These are phyloP conservation scores for Drosophila colorata DNA, from an alignment of 2,888 invertebrate species.

Conservation along the genomic window DNA sequence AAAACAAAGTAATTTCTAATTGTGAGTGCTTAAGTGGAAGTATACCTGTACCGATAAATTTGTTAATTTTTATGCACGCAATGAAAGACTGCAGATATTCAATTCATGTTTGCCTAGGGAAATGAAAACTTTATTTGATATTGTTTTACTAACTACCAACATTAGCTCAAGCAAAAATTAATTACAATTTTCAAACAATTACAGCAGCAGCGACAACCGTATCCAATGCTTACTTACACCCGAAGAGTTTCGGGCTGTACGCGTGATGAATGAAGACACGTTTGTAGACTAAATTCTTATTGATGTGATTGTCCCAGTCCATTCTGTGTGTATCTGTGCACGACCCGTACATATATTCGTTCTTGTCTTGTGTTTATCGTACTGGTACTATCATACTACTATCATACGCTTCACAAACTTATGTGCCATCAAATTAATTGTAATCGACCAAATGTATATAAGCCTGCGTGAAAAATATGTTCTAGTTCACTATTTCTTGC, in stretches of 20 bases:
- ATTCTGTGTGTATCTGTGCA: conserved; percentile 19
- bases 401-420: conserved; percentile 22
- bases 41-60: too few species aligned
- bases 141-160: neutral
- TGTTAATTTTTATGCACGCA: too few species aligned
- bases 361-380: conserved; percentile 19
- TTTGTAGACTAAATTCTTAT: conserved; percentile 56
- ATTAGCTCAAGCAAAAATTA: conserved; percentile 1
- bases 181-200: conserved; percentile 35
- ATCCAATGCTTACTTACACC: conserved; percentile 49
- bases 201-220: conserved; percentile 40
- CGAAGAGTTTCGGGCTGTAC: conserved; percentile 63
- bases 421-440: conserved; percentile 35
- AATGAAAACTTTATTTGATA: too few species aligned
- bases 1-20: too few species aligned
- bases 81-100: too few species aligned
- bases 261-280: conserved; percentile 71
- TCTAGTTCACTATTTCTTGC: conserved; percentile 19
- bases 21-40: too few species aligned
- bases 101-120: too few species aligned
- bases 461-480: neutral
- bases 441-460: neutral
- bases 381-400: conserved; percentile 12
- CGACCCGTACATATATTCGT: conserved; percentile 1
- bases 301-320: conserved; percentile 21